Evolutionary conservation across 2,113 vertebrate genomes (phyloP).

Genomic region (Gallinago media): DNA sequence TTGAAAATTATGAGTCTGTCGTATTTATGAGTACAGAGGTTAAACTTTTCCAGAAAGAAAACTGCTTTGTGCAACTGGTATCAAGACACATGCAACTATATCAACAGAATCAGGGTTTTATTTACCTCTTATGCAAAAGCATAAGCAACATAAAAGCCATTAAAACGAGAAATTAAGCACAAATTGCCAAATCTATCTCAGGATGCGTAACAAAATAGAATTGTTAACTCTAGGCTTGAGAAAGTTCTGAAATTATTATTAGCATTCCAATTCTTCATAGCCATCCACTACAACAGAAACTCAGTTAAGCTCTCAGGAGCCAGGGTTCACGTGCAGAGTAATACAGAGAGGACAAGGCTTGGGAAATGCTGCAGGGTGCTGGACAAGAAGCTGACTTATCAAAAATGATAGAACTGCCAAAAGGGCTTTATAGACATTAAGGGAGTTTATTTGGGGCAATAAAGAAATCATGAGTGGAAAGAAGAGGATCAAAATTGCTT

Average conservation of each 20-base stretch:
- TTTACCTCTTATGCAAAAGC: neutral
- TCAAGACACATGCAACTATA: neutral
- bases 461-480: neutral
- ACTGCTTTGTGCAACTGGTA: neutral
- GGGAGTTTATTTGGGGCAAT: neutral
- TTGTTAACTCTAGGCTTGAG: neutral
- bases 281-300: neutral
- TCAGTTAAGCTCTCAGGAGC: neutral
- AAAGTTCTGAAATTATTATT: neutral
- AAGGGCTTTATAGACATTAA: neutral
- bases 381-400: neutral
- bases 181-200: neutral
- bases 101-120: neutral
- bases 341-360: neutral
- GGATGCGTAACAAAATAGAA: neutral
- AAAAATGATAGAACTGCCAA: neutral
- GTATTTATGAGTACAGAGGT: neutral
- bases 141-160: neutral
- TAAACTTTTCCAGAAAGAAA: neutral
- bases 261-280: neutral
- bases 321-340: neutral
- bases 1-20: neutral
- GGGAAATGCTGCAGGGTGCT: neutral
- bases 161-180: neutral
- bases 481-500: neutral